Evolutionary conservation across 2,888 invertebrate genomes (phyloP).

Genomic region (Cancer borealis): DNA sequence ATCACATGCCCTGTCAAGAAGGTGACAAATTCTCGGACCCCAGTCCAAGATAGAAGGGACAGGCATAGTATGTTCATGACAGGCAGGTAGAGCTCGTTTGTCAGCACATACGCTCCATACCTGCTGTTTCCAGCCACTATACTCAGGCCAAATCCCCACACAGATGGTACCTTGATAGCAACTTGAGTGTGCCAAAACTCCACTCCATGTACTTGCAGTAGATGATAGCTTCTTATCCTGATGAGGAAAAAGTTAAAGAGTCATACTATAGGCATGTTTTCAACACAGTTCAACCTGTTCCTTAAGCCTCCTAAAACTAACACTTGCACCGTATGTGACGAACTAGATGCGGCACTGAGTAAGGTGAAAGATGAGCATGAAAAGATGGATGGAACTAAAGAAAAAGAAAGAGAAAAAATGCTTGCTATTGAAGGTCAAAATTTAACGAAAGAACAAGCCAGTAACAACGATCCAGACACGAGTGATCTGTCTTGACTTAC

Average conservation of each 20-base stretch:
- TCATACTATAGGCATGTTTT: neutral
- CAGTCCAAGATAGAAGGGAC: neutral
- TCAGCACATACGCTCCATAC: neutral
- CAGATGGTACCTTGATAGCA: neutral
- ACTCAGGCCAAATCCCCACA: conserved; percentile 7
- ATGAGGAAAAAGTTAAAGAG: neutral
- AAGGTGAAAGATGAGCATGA: neutral
- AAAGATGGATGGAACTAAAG: neutral
- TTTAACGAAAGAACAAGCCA: neutral
- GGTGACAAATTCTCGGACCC: neutral
- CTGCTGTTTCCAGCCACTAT: conserved; percentile 22
- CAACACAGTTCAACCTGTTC: neutral
- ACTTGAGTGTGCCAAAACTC: conserved; percentile 22
- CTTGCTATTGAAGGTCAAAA: neutral
- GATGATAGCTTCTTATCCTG: neutral
- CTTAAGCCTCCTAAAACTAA: conserved; percentile 1
- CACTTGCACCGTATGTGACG: conserved; percentile 39
- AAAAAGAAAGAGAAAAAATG: neutral
- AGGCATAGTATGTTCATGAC: neutral
- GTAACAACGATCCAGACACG: neutral
- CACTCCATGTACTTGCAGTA: neutral
- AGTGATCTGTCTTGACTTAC: conserved; percentile 50
- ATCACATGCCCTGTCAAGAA: too few species aligned
- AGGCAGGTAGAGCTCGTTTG: neutral
- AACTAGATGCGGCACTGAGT: neutral